Evolutionary conservation across 2,113 vertebrate genomes (phyloP).

Genomic region (Marmota flaviventris): DNA sequence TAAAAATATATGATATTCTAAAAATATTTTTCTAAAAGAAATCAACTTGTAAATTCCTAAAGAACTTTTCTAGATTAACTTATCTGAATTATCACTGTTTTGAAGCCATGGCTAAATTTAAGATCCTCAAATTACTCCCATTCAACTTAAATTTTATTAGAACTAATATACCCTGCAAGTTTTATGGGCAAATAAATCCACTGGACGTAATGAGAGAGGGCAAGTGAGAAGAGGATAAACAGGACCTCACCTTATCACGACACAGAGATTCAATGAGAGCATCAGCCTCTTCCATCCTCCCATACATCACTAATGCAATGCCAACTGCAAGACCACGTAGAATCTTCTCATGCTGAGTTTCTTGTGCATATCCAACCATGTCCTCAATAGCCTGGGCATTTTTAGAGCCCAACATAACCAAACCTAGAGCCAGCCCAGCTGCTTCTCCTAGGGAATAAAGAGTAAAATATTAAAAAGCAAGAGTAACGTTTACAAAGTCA

Average conservation of each 20-base stretch:
- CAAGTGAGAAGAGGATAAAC: not conserved
- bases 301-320: slow-evolving; percentile 98
- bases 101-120: not conserved
- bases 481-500: not conserved
- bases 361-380: slow-evolving; percentile 99
- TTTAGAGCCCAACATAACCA: slow-evolving; percentile 99
- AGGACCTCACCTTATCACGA: slow-evolving; percentile 94
- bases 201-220: not conserved
- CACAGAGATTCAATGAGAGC: slow-evolving; percentile 98
- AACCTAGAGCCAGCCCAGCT: slow-evolving; percentile 95
- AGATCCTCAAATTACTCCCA: not conserved
- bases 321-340: slow-evolving; percentile 97
- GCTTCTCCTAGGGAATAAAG: slow-evolving; percentile 92
- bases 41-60: slow-evolving; percentile 43
- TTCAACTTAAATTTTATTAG: not conserved
- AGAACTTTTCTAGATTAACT: slow-evolving; percentile 14
- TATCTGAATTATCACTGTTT: not conserved
- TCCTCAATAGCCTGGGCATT: slow-evolving; percentile 99
- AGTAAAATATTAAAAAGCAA: slow-evolving; percentile 46
- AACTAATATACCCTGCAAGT: not conserved
- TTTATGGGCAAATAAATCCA: slow-evolving; percentile 36
- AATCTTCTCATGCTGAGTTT: slow-evolving; percentile 99
- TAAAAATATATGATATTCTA: slow-evolving; percentile 31
- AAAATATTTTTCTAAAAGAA: slow-evolving; percentile 48
- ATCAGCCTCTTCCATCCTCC: slow-evolving; percentile 99